Evolutionary conservation across 2,113 vertebrate genomes (phyloP).

Genomic region (Solea senegalensis): DNA sequence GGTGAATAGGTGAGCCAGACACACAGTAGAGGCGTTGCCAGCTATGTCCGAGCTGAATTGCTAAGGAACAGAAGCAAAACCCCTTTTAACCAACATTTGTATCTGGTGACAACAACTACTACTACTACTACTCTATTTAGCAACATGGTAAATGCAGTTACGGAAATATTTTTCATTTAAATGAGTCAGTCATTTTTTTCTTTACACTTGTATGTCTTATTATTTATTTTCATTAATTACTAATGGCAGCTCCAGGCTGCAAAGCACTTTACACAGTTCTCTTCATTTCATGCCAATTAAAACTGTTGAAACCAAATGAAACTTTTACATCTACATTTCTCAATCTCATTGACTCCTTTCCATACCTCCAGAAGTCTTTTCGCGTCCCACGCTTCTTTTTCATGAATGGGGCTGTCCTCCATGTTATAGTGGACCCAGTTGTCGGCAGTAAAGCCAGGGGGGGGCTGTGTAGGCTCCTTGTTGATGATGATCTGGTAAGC

Average conservation of each 20-base stretch:
- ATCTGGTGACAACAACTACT: too few species aligned
- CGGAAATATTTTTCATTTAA: too few species aligned
- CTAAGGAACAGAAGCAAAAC: constrained; percentile 71
- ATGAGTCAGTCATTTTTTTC: too few species aligned
- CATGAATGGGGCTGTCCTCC: constrained; percentile 83
- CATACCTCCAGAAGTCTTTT: constrained; percentile 93
- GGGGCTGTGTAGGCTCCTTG: constrained; percentile 81
- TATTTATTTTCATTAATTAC: neutral
- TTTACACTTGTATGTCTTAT: neutral
- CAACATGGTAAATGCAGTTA: too few species aligned
- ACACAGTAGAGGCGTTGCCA: constrained; percentile 90
- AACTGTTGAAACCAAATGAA: neutral
- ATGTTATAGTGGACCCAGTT: constrained; percentile 90
- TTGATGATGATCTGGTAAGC: constrained; percentile 91
- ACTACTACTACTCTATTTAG: too few species aligned
- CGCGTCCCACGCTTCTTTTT: constrained; percentile 93
- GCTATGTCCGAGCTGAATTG: constrained; percentile 98
- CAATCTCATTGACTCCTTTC: neutral
- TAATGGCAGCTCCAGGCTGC: too few species aligned
- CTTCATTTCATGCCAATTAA: neutral
- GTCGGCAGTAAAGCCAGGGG: constrained; percentile 15
- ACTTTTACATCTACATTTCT: neutral
- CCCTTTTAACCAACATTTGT: neutral
- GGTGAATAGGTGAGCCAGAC: constrained; percentile 97
- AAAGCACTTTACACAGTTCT: neutral